These are phyloP conservation scores for Drosophila kikkawai DNA, from an alignment of 1,140 invertebrate genomes.

Conservation along the genomic window DNA sequence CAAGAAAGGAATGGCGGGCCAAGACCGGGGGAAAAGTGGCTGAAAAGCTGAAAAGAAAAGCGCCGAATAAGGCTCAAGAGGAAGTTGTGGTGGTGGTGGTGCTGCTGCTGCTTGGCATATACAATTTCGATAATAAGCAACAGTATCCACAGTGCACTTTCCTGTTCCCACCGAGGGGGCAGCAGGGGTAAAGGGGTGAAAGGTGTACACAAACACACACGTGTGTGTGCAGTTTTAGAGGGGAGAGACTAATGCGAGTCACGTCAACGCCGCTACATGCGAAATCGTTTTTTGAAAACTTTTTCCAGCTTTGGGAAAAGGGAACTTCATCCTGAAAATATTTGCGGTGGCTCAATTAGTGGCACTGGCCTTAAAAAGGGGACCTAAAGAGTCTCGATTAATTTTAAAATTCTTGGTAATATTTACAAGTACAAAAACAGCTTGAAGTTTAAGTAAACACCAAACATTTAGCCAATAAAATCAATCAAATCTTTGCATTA, in stretches of 20 bases:
- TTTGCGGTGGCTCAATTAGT: slow-evolving; percentile 65
- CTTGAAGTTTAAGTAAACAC: neutral
- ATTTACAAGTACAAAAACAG: neutral
- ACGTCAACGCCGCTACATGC: slow-evolving; percentile 77
- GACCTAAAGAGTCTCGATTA: neutral
- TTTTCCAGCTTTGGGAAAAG: slow-evolving; percentile 25
- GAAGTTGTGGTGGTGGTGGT: slow-evolving; percentile 67
- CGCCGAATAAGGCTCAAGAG: slow-evolving; percentile 35
- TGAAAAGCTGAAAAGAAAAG: slow-evolving; percentile 27
- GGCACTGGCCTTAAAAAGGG: slow-evolving; percentile 69
- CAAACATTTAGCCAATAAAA: neutral
- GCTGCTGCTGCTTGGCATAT: slow-evolving; percentile 66
- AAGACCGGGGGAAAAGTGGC: slow-evolving; percentile 10
- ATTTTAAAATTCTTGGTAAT: neutral
- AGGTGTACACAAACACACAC: slow-evolving; percentile 21
- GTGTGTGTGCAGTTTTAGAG: slow-evolving; percentile 15
- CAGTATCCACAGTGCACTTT: slow-evolving; percentile 70
- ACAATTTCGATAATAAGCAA: slow-evolving; percentile 83
- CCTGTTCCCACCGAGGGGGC: slow-evolving; percentile 4
- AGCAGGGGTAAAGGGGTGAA: neutral
- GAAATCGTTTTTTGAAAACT: slow-evolving; percentile 73
- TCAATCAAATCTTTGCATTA: neutral
- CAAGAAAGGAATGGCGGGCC: neutral
- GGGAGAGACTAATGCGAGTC: slow-evolving; percentile 73
- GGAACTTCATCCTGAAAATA: slow-evolving; percentile 45